Base-by-base conservation (phyloP, 2,888 invertebrate genomes). In the Silvanus unidentatus region DNA sequence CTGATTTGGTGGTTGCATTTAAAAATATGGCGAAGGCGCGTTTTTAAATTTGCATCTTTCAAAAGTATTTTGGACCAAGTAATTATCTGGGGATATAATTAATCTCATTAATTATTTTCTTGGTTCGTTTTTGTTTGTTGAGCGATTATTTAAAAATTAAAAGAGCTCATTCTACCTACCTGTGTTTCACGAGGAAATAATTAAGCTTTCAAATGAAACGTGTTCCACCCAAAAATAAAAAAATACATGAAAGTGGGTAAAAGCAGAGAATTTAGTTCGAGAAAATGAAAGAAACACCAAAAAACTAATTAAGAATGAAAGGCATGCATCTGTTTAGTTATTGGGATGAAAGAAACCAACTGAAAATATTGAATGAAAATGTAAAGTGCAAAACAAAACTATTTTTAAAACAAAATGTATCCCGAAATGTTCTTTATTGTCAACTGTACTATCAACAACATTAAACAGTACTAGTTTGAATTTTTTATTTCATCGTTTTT, bases 401-500 rank as follows among this genome's bases (percentile, higher is more conserved):
- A 43, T 32, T 11, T 42, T 40, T 54, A 47, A 59, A 62, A 58
- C 48, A 55, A 55, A n/a, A 65, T 61, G 48, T 60, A 55, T 70
- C 69, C 68, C 70, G 69, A 71, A 72, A 70, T 68, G 65, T 62
- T 68, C 68, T 71, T 72, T 72, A 72, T 72, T 72, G 72, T 72
- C 72, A 72, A 70, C 67, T 71, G 68, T 70, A 67, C 67, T 70
- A 68, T 68, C 63, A 72, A 70, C 70, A 71, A 70, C 70, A 72
- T 70, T 68, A 65, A 70, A 69, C 70, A 68, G 68, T 66, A 65
- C 69, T 71, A 70, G 65, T 70, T 70, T 71, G 65, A 71, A 71
- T 68, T 69, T 68, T 70, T 69, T 70, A 70, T 71, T 71, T 71
- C 64, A 69, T 71, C 68, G 68, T 69, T 70, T 67, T 69, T 69